Evolutionary conservation across 2,797 vertebrate species (phyloP), one percentile per base, ranked within the genome.

Genomic region (Alcedo quadribrachys): DNA sequence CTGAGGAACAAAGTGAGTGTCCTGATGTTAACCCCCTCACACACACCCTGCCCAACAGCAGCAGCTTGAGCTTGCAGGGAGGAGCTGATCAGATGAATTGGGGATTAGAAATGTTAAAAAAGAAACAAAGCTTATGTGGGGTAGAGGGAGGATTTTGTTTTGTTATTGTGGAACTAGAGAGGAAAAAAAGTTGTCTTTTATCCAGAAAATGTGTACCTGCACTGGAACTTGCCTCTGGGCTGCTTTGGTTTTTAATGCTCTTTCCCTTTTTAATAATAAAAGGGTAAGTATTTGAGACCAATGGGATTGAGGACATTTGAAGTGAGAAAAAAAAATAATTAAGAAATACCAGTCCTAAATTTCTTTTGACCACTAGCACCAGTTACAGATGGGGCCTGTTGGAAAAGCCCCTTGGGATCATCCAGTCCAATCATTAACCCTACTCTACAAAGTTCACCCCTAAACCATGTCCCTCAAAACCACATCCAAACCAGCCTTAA

Each of bases 1-100:
- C 69, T 50, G 17, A 95, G 80, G 89, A 92, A 87, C 32, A 85
- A 81, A 85, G 81, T 35, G 87, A 95, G 85, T 83, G 90, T 28
- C 71, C 50, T 75, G 32, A 27, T 32, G 58, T 54, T 55, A 83
- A 71, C 30, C 35, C 6, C 27, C 8, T 40, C 4, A 3, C 12
- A 55, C 25, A 5, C 30, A 8, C 12, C 33, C 2, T 2, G 45
- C 13, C 25, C 51, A 58, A 58, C 3, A 6, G n/a, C 50, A 25
- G 51, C 76, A 58, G 20, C 24, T 51, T 51, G 37, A 75, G 48
- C 22, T 85, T 17, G 2, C 20, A 61, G 28, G 9, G 35, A 22
- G 42, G 53, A 80, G 48, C 7, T 7, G 28, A 19, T 62, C 13
- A 20, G 11, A 37, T 33, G 19, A 77, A 80, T 61, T 68, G 37